Evolutionary conservation across 35 echinoderm and acorn worm genomes (phyloP), one percentile per base, ranked within the genome.

Genomic region (Apostichopus californicus): DNA sequence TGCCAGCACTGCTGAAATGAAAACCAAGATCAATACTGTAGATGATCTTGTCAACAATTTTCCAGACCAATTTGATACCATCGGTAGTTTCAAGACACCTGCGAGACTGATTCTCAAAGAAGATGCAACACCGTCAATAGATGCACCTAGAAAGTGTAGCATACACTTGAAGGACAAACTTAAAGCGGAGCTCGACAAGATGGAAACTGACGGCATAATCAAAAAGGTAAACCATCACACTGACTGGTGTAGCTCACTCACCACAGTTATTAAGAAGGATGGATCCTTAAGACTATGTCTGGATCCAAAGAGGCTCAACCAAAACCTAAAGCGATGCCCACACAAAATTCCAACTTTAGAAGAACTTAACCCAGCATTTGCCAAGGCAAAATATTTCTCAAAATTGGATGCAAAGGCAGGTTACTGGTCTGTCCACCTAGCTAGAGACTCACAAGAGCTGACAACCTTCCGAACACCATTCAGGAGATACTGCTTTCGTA

Each of bases 171-270:
- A 25, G 24, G 24, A 25, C 24, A 25, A 25, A 25, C 24, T 25
- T 1, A 25, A 25, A 25, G 24, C 24, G 24, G 24, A 25, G 24
- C 24, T 25, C 24, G 24, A 25, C 24, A 25, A 25, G 24, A 25
- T 25, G 24, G 24, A 25, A 25, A 25, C 24, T 25, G 24, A 25
- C 24, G 24, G 24, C 24, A 25, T 25, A 25, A 25, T 25, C 24
- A 25, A 25, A 25, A 25, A 25, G 24, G 24, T 25, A 25, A 25
- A 25, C 24, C 24, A 63, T 12, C 68, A 87, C 57, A 91, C 93
- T 5, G 75, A 85, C 21, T 91, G 89, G 89, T 91, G 88, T 57
- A 91, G 87, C 55, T 94, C 93, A 63, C 22, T 94, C 12, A 94
- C 93, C 24, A 90, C 87, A 14, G 78, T 64, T 17, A 18, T 52